Conservation (phyloP, 2,888 invertebrate species). For the Andricus curvator region DNA sequence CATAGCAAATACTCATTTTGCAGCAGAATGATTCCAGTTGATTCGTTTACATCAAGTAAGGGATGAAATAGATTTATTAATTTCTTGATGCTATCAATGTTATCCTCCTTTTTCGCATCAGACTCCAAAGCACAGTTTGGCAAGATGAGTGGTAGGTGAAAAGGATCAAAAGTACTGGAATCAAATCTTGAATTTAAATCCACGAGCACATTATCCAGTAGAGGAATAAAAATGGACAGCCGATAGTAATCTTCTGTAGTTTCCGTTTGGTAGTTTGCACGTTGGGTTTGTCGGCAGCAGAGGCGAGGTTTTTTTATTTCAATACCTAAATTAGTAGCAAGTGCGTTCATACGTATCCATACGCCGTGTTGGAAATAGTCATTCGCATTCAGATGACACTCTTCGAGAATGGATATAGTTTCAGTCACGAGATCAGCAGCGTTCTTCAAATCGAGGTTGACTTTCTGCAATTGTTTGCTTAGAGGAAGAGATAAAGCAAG, state of each 20-base stretch:
- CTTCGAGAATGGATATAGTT: conserved; percentile 36
- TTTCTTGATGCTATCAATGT: no score
- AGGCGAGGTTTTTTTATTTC: conserved; percentile 41
- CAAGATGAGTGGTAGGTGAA: no score
- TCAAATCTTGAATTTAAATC: no score
- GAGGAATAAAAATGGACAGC: no score
- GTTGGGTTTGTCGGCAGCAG: conserved; percentile 38
- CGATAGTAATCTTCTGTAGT: conserved; percentile 43
- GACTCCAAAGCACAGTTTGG: no score
- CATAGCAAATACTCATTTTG: no score
- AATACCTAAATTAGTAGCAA: conserved; percentile 36
- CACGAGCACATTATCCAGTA: no score
- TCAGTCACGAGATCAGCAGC: conserved; percentile 43
- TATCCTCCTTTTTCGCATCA: no score
- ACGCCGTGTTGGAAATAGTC: conserved; percentile 31
- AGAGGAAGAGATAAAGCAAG: conserved; percentile 42
- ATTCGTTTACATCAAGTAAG: no score
- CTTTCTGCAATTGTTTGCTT: conserved; percentile 45
- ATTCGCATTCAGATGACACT: conserved; percentile 38
- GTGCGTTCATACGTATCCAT: conserved; percentile 26
- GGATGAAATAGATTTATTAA: no score
- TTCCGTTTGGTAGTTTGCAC: conserved; percentile 37
- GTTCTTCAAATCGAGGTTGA: conserved; percentile 45
- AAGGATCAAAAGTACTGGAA: no score
- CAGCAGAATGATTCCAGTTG: no score